Evolutionary conservation across 2,797 vertebrate species (phyloP).

Genomic region (Tamandua tetradactyla): DNA sequence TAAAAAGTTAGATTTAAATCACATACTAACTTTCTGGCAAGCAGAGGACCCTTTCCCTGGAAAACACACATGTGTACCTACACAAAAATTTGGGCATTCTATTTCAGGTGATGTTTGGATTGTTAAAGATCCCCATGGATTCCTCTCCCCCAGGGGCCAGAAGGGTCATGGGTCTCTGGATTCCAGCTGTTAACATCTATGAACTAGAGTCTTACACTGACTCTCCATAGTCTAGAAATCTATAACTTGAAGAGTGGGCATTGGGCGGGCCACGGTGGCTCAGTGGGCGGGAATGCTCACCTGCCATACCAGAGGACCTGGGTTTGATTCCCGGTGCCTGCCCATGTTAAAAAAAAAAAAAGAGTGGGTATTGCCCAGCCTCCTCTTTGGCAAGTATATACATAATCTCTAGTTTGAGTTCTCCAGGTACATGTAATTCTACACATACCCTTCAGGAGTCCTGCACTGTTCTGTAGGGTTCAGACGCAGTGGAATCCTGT

Average conservation of each 20-base stretch:
- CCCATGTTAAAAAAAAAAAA: no score
- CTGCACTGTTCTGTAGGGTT: neutral
- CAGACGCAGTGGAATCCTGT: neutral
- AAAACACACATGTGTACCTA: neutral
- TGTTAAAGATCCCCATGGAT: neutral
- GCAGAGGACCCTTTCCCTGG: neutral
- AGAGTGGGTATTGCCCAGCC: neutral
- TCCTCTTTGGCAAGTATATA: neutral
- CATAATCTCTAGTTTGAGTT: neutral
- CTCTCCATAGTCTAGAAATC: neutral
- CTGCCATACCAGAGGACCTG: no score
- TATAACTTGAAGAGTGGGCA: neutral
- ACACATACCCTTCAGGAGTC: neutral
- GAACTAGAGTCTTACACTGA: neutral
- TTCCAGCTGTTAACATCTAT: neutral
- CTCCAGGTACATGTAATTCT: neutral
- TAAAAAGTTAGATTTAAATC: neutral
- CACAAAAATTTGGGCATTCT: neutral
- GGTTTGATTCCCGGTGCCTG: no score
- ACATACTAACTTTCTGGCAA: neutral
- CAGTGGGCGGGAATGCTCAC: no score
- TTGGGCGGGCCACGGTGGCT: no score
- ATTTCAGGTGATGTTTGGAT: neutral
- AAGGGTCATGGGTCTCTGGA: neutral
- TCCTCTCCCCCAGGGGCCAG: fast-evolving